These are phyloP conservation scores for Corythornis madagascariensis DNA, from an alignment of 2,113 vertebrate genomes.

Conservation along the genomic window DNA sequence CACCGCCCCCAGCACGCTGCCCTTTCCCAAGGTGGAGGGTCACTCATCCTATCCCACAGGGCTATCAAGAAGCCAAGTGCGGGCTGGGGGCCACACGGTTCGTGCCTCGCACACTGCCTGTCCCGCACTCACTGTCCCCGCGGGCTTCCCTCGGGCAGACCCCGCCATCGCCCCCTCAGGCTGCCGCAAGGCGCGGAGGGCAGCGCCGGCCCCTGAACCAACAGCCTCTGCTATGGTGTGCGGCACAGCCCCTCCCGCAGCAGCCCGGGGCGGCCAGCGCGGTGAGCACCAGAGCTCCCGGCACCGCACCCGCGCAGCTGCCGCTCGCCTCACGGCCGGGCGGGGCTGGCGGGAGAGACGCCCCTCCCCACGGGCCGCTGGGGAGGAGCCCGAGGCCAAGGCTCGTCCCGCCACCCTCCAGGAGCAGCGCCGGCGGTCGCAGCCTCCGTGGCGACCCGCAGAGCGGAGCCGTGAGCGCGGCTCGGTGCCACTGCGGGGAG, in stretches of 20 bases:
- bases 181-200: fast-evolving
- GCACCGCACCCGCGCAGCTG: fast-evolving
- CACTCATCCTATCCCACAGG: background rate
- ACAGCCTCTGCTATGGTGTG: no score
- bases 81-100: fast-evolving
- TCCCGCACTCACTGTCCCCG: no score
- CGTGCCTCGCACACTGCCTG: no score
- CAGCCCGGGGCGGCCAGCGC: background rate
- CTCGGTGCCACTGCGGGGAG: background rate
- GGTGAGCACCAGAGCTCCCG: no score
- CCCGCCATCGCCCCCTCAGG: fast-evolving
- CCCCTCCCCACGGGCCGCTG: background rate
- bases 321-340: background rate
- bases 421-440: background rate
- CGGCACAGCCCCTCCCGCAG: no score
- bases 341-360: background rate
- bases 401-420: no score
- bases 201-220: fast-evolving
- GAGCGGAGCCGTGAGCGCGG: background rate
- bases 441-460: fast-evolving
- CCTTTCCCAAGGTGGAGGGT: fast-evolving
- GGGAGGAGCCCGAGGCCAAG: fast-evolving
- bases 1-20: fast-evolving
- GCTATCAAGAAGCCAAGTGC: fast-evolving
- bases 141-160: fast-evolving